phyloP scores from a whole-genome alignment of 2,113 vertebrate genomes.

The Emydura subglobosa region DNA sequence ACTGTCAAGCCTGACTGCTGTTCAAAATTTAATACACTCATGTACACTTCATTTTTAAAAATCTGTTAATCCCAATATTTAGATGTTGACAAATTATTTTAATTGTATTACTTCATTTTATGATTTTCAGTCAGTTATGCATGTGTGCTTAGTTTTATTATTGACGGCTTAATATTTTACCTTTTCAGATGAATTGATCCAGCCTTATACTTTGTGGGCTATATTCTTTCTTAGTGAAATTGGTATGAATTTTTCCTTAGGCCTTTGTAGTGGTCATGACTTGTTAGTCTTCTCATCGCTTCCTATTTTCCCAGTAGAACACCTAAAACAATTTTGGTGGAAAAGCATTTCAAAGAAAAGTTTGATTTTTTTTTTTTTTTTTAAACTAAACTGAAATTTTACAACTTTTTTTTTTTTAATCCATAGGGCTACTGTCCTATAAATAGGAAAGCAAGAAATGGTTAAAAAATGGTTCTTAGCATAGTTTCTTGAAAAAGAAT shows the following conservation, averaged over 20 bases:
- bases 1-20: not conserved
- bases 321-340: not conserved
- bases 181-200: slow-evolving; percentile 17
- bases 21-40: not conserved
- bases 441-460: slow-evolving; percentile 37
- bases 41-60: not conserved
- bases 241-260: not conserved
- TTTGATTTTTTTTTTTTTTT: not conserved
- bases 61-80: not conserved
- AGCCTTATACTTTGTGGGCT: not conserved
- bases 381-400: not conserved
- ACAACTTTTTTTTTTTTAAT: not conserved
- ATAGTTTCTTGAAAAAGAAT: not conserved
- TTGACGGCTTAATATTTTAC: not conserved
- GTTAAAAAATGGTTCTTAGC: not conserved
- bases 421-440: not conserved
- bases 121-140: not conserved
- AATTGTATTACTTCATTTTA: not conserved
- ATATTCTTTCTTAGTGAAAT: not conserved
- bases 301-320: not conserved
- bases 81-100: not conserved
- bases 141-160: not conserved
- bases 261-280: not conserved
- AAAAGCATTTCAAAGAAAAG: slow-evolving; percentile 19
- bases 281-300: not conserved